Percentiles rank a stretch among this genome's conserved stretches.
Conservation (phyloP, 2,113 vertebrate species). For the Pelmatolapia mariae region DNA sequence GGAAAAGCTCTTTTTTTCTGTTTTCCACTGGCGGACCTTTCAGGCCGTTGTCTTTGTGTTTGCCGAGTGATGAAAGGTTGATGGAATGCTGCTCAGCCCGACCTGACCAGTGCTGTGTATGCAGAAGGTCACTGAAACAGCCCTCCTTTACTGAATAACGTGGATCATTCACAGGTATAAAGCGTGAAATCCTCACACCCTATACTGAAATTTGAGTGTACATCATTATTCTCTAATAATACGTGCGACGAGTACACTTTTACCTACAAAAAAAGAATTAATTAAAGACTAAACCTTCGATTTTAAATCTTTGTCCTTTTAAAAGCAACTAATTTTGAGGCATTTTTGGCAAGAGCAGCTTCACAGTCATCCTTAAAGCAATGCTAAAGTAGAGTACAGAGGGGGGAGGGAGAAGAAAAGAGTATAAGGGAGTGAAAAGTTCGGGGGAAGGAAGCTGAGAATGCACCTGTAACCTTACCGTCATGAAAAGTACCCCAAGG, state of each 20-base stretch:
- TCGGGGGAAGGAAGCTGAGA: conserved; percentile 53
- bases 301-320: not conserved
- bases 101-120: conserved; percentile 48
- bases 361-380: conserved; percentile 20
- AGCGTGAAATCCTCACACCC: conserved; percentile 38
- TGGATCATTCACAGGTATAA: conserved; percentile 49
- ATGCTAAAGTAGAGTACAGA: conserved; percentile 12
- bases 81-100: conserved; percentile 70
- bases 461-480: conserved; percentile 77
- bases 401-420: conserved; percentile 18
- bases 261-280: not conserved
- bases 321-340: not conserved
- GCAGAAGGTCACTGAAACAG: conserved; percentile 55
- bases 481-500: conserved; percentile 70
- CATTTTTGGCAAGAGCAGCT: not conserved
- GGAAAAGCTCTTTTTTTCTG: not conserved
- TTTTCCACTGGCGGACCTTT: conserved; percentile 29
- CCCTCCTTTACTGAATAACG: conserved; percentile 30
- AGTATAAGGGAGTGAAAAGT: conserved; percentile 50
- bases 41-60: conserved; percentile 54
- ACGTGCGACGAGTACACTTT: not conserved
- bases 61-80: conserved; percentile 71
- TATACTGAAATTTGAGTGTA: not conserved
- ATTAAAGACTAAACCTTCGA: not conserved
- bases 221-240: not conserved